These are phyloP conservation scores for Caenorhabditis doughertyi DNA, from an alignment of 2,888 invertebrate genomes.

Conservation along the genomic window DNA sequence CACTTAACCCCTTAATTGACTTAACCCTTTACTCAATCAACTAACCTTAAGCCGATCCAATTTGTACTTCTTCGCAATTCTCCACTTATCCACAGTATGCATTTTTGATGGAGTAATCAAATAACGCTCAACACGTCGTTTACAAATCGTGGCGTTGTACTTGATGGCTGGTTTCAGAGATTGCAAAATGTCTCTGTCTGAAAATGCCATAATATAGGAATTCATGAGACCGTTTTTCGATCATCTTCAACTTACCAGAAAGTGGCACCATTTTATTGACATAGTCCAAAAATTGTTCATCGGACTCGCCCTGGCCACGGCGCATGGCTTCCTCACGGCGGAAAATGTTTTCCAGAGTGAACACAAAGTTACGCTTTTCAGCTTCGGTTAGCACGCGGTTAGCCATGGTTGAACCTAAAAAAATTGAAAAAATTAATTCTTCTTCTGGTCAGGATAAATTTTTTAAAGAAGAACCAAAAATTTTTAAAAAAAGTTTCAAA, in stretches of 20 bases:
- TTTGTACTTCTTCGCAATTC: neutral
- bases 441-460: no score
- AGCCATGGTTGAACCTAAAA: no score
- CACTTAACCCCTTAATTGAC: no score
- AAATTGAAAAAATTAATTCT: no score
- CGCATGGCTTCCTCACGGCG: neutral
- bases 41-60: neutral
- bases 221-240: neutral
- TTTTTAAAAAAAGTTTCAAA: no score
- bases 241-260: neutral
- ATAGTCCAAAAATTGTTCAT: neutral
- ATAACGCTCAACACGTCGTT: neutral
- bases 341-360: neutral
- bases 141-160: neutral
- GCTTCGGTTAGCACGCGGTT: neutral
- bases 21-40: no score
- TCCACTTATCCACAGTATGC: neutral
- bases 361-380: neutral
- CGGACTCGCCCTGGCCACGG: neutral
- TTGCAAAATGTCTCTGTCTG: neutral
- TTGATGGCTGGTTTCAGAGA: neutral
- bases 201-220: neutral
- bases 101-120: neutral
- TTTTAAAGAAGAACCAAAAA: no score
- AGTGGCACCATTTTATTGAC: neutral